Base-by-base conservation (phyloP, 2,888 invertebrate species). In the Deilephila elpenor region DNA sequence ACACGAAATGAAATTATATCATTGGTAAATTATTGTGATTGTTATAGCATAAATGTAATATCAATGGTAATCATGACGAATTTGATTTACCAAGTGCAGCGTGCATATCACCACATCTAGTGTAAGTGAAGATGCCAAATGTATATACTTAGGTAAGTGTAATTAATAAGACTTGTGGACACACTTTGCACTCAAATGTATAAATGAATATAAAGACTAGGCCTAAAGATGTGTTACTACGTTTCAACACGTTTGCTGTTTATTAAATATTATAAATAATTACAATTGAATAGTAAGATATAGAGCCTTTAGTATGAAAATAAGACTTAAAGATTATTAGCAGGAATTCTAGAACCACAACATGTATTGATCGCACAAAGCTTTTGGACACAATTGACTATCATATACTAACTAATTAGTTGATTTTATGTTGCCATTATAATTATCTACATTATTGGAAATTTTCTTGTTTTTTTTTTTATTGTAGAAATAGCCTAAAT, bases 61-160 rank as follows among this genome's bases (percentile, higher is more conserved):
- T 91, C 91, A 92, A 85, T 85, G 89, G 89, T 88, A 78, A 88
- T 88, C 87, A 82, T 85, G 75, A 77, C 5, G 67, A 61, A 82
- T 84, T 88, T 85, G 88, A 86, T 89, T 89, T 87, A 61, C 71
- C 72, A 70, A 61, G 87, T 86, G 90, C 91, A 87, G 86, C 82
- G 90, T 86, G 92, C 93, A 93, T 93, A 93, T 93, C 93, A 92
- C 86, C 88, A 89, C 88, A 87, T 87, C 87, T 93, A 93, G 92
- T 87, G 84, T 93, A 93, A 93, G 91, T 83, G 80, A 89, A 87
- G 90, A 91, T 94, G 94, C 94, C 94, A 94, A 94, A 94, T 93
- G 93, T 93, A 93, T 88, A 93, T 78, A 73, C 20, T 75, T 86
- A 86, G 82, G 64, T 85, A 83, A 78, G 78, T 70, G 80, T 78